A percentile compares a stretch with the other conserved stretches of the same genome.
phyloP scores from a whole-genome alignment of 2,113 vertebrate genomes.

The Dasyprocta punctata region DNA sequence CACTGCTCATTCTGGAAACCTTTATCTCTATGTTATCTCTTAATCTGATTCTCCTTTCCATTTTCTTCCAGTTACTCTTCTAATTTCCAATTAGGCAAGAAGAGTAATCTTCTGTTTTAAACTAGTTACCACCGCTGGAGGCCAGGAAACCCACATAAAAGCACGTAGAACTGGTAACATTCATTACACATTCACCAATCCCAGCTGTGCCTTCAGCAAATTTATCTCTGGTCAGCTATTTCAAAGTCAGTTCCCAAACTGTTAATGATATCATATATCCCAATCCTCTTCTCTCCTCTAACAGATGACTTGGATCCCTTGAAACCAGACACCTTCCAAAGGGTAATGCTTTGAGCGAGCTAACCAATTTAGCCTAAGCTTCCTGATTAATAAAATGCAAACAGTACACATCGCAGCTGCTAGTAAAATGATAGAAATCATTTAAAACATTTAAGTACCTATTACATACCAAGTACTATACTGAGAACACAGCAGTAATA shows the following conservation, averaged over 20 bases:
- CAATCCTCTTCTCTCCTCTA: not conserved
- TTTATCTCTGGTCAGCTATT: not conserved
- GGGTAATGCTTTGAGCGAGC: not conserved
- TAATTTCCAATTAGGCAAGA: not conserved
- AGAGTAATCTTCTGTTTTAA: not conserved
- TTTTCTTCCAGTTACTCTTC: not conserved
- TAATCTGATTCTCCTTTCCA: not conserved
- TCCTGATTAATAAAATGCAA: constrained; percentile 12
- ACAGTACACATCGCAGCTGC: not conserved
- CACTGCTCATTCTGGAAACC: not conserved
- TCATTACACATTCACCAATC: not conserved
- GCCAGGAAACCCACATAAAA: not conserved
- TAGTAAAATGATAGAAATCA: not conserved
- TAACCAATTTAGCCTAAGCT: not conserved
- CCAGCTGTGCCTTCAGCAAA: not conserved
- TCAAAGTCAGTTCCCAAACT: not conserved
- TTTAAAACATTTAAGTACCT: not conserved
- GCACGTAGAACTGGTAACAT: not conserved
- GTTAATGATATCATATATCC: not conserved
- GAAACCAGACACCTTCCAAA: not conserved
- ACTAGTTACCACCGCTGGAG: not conserved
- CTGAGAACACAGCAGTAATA: not conserved
- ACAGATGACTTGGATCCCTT: not conserved
- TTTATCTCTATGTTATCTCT: not conserved
- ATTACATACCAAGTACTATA: not conserved